Conservation (phyloP, 2,113 vertebrate genomes). For the Hypomesus transpacificus region DNA sequence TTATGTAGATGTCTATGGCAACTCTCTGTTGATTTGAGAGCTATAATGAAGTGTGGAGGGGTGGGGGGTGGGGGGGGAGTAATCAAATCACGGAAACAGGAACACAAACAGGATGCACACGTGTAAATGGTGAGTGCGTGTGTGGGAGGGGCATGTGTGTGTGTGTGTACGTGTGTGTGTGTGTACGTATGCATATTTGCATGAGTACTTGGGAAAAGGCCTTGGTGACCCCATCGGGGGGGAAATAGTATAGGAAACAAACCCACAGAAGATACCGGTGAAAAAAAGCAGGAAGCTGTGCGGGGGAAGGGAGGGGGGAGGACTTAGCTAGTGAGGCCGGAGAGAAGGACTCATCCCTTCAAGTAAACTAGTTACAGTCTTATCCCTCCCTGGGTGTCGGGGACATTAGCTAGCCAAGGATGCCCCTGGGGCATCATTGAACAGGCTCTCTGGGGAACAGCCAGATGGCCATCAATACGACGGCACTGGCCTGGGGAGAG, state of each 20-base stretch:
- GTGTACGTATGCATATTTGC: too few species aligned
- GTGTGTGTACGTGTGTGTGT: background rate
- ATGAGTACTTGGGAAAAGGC: too few species aligned
- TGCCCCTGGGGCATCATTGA: background rate
- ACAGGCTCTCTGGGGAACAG: background rate
- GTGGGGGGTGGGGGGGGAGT: background rate
- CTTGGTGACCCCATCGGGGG: too few species aligned
- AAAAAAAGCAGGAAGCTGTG: too few species aligned
- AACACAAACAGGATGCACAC: background rate
- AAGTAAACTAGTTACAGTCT: too few species aligned
- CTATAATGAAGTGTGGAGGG: slow-evolving; percentile 5
- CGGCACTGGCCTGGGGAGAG: background rate
- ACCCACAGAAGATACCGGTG: too few species aligned
- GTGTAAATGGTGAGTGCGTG: background rate
- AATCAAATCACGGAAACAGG: background rate
- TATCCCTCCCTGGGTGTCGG: too few species aligned
- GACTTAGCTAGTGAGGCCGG: too few species aligned
- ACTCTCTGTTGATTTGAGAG: slow-evolving; percentile 1
- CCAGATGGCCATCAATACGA: background rate
- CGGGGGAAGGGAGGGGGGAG: too few species aligned
- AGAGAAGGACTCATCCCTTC: too few species aligned
- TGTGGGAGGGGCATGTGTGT: background rate
- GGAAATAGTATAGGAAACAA: too few species aligned
- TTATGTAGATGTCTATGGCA: background rate
- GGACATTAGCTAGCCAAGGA: too few species aligned